Evolutionary conservation across 1,140 invertebrate genomes (phyloP).

Genomic region (Druon quercuslanigerum): DNA sequence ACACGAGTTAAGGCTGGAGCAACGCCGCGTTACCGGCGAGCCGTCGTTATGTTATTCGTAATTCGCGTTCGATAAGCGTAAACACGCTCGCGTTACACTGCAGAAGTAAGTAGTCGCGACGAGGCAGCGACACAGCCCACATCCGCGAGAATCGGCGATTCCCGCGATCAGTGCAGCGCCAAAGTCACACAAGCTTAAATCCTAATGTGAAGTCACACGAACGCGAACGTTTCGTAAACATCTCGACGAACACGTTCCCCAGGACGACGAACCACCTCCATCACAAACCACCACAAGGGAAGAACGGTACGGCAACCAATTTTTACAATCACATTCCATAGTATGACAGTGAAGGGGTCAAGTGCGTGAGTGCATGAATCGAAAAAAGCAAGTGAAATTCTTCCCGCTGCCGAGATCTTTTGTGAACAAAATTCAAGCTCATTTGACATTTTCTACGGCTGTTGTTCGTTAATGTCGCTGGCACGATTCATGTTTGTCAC

Average conservation of each 20-base stretch:
- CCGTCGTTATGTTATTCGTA: slow-evolving; percentile 66
- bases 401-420: not conserved
- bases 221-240: slow-evolving; percentile 32
- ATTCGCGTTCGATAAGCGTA: slow-evolving; percentile 66
- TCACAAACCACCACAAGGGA: slow-evolving; percentile 21
- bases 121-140: slow-evolving; percentile 13
- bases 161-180: slow-evolving; percentile 28
- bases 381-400: not conserved
- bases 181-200: slow-evolving; percentile 31
- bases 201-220: slow-evolving; percentile 29
- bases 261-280: slow-evolving; percentile 37
- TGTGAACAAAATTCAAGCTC: not conserved
- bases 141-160: slow-evolving; percentile 27
- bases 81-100: slow-evolving; percentile 56
- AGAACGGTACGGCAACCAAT: slow-evolving; percentile 35
- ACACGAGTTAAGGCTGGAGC: slow-evolving; percentile 63
- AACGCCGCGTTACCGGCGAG: slow-evolving; percentile 65
- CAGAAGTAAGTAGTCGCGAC: slow-evolving; percentile 45
- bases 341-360: slow-evolving; percentile 8
- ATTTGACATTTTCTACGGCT: not conserved
- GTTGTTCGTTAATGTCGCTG: not conserved
- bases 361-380: slow-evolving; percentile 20
- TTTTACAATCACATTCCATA: not conserved
- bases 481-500: slow-evolving; percentile 9
- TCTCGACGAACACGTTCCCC: slow-evolving; percentile 31